A percentile compares a stretch with the other conserved stretches of the same genome.
phyloP scores from a whole-genome alignment of 2,797 vertebrate species.

The Uromys caudimaculatus region DNA sequence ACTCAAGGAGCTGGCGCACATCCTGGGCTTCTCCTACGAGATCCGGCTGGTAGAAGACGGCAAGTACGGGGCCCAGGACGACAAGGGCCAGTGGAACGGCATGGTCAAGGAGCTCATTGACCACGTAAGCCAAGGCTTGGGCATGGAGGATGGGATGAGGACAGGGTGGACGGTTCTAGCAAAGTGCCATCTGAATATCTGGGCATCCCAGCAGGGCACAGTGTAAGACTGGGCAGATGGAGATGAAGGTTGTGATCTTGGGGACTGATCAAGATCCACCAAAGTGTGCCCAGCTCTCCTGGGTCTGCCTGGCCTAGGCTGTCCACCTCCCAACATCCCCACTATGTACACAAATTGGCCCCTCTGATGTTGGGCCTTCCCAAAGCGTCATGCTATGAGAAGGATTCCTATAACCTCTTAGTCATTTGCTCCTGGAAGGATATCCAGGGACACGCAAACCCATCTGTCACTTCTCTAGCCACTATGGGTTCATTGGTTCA shows the following conservation, averaged over 20 bases:
- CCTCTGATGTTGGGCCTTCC: background rate
- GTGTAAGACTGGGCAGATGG: background rate
- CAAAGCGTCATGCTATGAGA: background rate
- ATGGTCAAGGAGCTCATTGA: conserved; percentile 99
- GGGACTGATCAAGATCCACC: background rate
- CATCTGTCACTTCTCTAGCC: background rate
- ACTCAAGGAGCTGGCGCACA: conserved; percentile 94
- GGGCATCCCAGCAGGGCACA: background rate
- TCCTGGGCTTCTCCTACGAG: conserved; percentile 97
- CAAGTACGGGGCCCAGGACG: conserved; percentile 97
- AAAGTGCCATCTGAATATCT: background rate
- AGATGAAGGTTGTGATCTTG: background rate
- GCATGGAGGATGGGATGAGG: background rate
- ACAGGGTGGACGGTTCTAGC: background rate
- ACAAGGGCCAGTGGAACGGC: conserved; percentile 99
- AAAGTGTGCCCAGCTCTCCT: background rate
- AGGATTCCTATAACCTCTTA: background rate
- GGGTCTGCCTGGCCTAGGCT: background rate
- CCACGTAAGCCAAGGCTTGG: conserved; percentile 92
- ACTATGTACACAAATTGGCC: accelerated
- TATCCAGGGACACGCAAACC: background rate
- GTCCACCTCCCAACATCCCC: background rate
- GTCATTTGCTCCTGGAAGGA: background rate
- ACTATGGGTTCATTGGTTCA: background rate
- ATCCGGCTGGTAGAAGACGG: conserved; percentile 97